A percentile compares a stretch with the other conserved stretches of the same genome.
These are phyloP conservation scores for Drosophila gaucha DNA, from an alignment of 2,888 invertebrate species.

Conservation along the genomic window DNA sequence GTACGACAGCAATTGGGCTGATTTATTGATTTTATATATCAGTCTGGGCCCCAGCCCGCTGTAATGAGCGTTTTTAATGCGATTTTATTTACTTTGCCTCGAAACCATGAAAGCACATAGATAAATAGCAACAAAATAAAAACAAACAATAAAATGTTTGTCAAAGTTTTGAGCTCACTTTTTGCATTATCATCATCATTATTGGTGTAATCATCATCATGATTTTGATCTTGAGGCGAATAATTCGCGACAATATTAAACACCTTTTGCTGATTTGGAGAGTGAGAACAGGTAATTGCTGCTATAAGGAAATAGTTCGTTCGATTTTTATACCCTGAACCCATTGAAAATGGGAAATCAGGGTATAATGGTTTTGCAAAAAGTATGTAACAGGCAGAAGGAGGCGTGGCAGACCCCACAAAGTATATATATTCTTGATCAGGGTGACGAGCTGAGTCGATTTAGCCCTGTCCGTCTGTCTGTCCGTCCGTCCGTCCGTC, in stretches of 20 bases:
- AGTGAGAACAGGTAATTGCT: conserved; percentile 1
- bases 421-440: no score
- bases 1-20: conserved; percentile 33
- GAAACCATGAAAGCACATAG: conserved; percentile 46
- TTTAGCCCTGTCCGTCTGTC: no score
- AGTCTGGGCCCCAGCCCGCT: conserved; percentile 15
- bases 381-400: no score
- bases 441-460: no score
- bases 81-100: conserved; percentile 63
- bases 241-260: conserved; percentile 35
- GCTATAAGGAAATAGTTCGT: conserved; percentile 46
- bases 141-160: conserved; percentile 28
- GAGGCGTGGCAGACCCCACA: no score
- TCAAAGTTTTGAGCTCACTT: conserved; percentile 12
- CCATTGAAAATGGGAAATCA: no score
- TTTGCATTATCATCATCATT: conserved; percentile 26
- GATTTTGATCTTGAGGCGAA: conserved; percentile 55
- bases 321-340: no score
- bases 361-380: no score
- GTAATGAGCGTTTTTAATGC: conserved; percentile 58
- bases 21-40: conserved; percentile 35
- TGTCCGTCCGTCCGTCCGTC: no score
- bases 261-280: conserved; percentile 43
- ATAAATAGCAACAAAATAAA: conserved; percentile 41
- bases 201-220: conserved; percentile 20